Evolutionary conservation across 1,140 invertebrate genomes (phyloP).

Genomic region (Phthorimaea operculella): DNA sequence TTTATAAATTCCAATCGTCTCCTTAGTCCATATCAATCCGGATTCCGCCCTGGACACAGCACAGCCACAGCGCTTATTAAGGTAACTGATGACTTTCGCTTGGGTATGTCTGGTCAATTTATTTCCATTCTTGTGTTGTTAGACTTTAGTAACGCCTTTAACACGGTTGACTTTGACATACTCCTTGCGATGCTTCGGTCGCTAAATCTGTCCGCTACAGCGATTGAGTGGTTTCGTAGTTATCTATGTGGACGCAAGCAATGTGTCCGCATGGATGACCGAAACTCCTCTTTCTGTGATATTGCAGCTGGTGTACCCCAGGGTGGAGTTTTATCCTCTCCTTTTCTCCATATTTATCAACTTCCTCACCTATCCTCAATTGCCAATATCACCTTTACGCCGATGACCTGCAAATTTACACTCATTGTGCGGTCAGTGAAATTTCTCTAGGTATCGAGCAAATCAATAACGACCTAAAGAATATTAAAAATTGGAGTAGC

Average conservation of each 20-base stretch:
- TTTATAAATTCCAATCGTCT: constrained; percentile 14
- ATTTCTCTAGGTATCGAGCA: neutral
- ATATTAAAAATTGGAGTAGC: neutral
- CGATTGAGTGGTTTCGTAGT: neutral
- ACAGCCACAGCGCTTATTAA: constrained; percentile 8
- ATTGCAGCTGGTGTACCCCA: neutral
- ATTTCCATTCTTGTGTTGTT: constrained; percentile 12
- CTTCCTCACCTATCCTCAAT: neutral
- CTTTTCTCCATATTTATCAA: too few species aligned
- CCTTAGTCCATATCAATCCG: constrained; percentile 17
- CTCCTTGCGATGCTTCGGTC: neutral
- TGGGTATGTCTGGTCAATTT: constrained; percentile 2
- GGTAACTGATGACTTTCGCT: constrained; percentile 14
- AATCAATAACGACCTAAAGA: neutral
- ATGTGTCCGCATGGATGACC: neutral
- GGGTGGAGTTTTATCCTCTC: too few species aligned
- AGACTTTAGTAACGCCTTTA: constrained; percentile 10
- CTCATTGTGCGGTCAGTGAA: neutral
- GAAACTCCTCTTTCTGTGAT: neutral
- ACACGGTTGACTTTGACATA: constrained; percentile 2
- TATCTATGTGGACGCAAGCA: constrained; percentile 2
- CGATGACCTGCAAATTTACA: constrained; percentile 4
- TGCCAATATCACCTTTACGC: constrained; percentile 3
- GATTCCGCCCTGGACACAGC: constrained; percentile 17
- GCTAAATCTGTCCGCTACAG: neutral